A percentile compares a stretch with the other conserved stretches of the same genome.
Evolutionary conservation across 2,797 vertebrate species (phyloP).

Genomic region (Psittacula echo): DNA sequence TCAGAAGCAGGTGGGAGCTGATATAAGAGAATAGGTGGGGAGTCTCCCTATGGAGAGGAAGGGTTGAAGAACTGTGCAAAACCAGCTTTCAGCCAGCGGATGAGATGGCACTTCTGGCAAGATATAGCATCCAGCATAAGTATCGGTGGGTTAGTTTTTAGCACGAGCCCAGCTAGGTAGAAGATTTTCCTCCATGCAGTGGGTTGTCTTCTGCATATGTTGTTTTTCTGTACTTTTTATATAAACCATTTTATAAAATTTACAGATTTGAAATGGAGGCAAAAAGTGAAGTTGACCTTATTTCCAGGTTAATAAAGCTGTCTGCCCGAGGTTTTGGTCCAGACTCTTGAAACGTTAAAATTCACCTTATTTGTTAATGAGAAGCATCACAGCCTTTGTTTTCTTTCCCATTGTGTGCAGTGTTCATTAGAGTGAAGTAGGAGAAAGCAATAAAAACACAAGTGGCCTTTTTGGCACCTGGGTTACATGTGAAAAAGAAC

Average conservation of each 20-base stretch:
- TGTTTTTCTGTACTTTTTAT: neutral
- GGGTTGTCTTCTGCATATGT: neutral
- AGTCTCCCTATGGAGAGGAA: rapidly evolving
- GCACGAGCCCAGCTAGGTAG: neutral
- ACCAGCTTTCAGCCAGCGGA: rapidly evolving
- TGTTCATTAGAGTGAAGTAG: neutral
- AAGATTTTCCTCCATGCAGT: neutral
- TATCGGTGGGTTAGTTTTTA: neutral
- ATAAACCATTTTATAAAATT: neutral
- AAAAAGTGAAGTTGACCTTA: neutral
- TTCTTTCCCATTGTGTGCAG: neutral
- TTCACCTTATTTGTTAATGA: neutral
- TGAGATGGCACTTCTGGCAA: neutral
- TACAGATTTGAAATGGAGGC: neutral
- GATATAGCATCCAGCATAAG: neutral
- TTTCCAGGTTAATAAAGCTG: neutral
- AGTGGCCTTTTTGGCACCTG: neutral
- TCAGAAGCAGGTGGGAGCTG: neutral
- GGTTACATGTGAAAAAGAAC: neutral
- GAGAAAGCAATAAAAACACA: neutral
- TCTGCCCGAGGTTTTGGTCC: neutral
- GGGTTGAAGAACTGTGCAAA: neutral
- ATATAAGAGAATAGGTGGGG: neutral
- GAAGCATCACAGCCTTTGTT: neutral
- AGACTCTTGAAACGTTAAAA: neutral